phyloP scores from a whole-genome alignment of 2,113 vertebrate genomes.

The Cathartes aura region DNA sequence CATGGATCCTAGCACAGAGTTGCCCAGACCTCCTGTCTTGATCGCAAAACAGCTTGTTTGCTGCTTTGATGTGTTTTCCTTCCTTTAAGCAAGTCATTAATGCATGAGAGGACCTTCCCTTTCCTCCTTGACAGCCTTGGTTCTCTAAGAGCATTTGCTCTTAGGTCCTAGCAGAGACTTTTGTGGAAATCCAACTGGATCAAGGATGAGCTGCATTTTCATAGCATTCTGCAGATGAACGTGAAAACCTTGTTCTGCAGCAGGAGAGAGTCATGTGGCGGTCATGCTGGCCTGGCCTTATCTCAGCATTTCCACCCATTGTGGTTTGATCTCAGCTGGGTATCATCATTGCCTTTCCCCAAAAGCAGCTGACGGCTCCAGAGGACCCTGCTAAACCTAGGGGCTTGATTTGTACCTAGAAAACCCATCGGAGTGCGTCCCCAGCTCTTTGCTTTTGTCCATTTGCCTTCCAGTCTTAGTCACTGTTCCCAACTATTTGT shows the following conservation, averaged over 20 bases:
- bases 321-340: not conserved
- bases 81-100: not conserved
- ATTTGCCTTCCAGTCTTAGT: not conserved
- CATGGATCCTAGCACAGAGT: not conserved
- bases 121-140: not conserved
- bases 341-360: not conserved
- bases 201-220: not conserved
- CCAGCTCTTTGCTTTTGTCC: not conserved
- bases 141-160: not conserved
- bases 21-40: not conserved
- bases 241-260: not conserved
- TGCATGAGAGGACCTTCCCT: not conserved
- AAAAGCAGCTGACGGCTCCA: not conserved
- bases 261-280: not conserved
- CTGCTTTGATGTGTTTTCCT: not conserved
- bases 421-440: fast-evolving
- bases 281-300: not conserved
- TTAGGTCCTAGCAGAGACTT: not conserved
- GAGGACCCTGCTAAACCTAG: not conserved
- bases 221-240: not conserved
- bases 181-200: not conserved
- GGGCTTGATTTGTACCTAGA: not conserved
- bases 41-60: not conserved
- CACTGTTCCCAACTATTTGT: not conserved
- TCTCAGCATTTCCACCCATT: not conserved